A percentile compares a stretch with the other conserved stretches of the same genome.
Evolutionary conservation across 2,113 vertebrate species (phyloP).

Genomic region (Dromiciops gliroides): DNA sequence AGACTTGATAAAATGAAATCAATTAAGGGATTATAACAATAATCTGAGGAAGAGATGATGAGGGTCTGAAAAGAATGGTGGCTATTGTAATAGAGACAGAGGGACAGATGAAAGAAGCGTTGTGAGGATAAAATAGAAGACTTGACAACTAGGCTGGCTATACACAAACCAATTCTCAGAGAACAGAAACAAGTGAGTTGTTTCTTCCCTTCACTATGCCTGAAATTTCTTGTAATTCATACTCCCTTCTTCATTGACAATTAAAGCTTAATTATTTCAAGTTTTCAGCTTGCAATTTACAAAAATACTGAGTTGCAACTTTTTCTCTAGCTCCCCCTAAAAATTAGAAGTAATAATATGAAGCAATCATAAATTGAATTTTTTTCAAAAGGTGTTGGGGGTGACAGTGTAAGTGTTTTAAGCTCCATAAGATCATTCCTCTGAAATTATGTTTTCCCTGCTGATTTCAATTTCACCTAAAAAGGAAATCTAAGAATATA

Average conservation of each 20-base stretch:
- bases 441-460: conserved; percentile 67
- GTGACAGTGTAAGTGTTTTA: conserved; percentile 50
- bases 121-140: too few relatives aligned
- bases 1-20: too few relatives aligned
- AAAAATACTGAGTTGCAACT: conserved; percentile 62
- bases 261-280: conserved; percentile 21
- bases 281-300: conserved; percentile 5
- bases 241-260: neutral
- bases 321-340: conserved; percentile 53
- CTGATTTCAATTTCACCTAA: conserved; percentile 63
- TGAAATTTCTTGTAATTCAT: conserved; percentile 1
- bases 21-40: too few relatives aligned
- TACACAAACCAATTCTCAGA: too few relatives aligned
- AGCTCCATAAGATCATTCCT: conserved; percentile 62
- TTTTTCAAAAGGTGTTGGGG: conserved; percentile 46
- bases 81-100: too few relatives aligned
- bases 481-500: conserved; percentile 47
- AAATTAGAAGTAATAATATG: conserved; percentile 65
- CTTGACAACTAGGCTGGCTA: too few relatives aligned
- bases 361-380: conserved; percentile 67
- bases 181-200: neutral
- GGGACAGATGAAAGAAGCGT: too few relatives aligned
- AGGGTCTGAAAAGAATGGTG: too few relatives aligned
- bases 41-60: too few relatives aligned
- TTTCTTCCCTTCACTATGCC: neutral